A percentile compares a stretch with the other conserved stretches of the same genome.
phyloP scores from a whole-genome alignment of 2,113 vertebrate genomes.

The Pollimyrus isidori region DNA sequence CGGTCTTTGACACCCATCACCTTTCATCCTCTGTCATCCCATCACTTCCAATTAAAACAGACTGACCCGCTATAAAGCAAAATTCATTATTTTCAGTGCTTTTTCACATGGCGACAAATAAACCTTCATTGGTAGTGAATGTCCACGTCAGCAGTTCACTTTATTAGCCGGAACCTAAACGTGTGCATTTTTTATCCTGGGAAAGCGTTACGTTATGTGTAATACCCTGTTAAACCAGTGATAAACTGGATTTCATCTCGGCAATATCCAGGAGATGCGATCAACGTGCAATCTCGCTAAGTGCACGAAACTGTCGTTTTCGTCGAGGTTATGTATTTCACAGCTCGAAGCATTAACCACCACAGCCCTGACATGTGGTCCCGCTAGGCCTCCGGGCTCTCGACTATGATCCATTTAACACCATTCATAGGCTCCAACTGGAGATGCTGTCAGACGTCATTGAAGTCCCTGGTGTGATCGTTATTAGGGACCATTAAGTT shows the following conservation, averaged over 20 bases:
- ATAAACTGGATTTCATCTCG: slow-evolving; percentile 53
- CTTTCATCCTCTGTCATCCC: slow-evolving; percentile 32
- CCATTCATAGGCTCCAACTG: slow-evolving; percentile 47
- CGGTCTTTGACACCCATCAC: slow-evolving; percentile 45
- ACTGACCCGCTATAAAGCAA: slow-evolving; percentile 53
- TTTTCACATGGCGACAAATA: slow-evolving; percentile 46
- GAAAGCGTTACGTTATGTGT: slow-evolving; percentile 50
- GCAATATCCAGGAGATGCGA: slow-evolving; percentile 53
- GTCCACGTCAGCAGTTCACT: slow-evolving; percentile 46
- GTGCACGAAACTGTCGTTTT: slow-evolving; percentile 60
- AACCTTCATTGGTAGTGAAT: slow-evolving; percentile 48
- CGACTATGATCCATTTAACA: slow-evolving; percentile 55
- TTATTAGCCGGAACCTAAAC: slow-evolving; percentile 50
- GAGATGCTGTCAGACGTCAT: slow-evolving; percentile 46
- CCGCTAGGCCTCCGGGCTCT: slow-evolving; percentile 44
- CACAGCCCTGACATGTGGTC: slow-evolving; percentile 37
- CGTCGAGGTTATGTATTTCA: slow-evolving; percentile 59
- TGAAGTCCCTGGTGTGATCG: slow-evolving; percentile 41
- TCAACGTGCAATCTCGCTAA: slow-evolving; percentile 61
- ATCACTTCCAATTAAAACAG: slow-evolving; percentile 44
- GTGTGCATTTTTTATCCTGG: slow-evolving; percentile 31
- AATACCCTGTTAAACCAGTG: slow-evolving; percentile 54
- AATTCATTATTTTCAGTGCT: slow-evolving; percentile 53
- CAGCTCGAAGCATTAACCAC: slow-evolving; percentile 41
- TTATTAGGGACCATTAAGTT: slow-evolving; percentile 44